Conservation (phyloP, 2,113 vertebrate species). For the Motacilla alba region DNA sequence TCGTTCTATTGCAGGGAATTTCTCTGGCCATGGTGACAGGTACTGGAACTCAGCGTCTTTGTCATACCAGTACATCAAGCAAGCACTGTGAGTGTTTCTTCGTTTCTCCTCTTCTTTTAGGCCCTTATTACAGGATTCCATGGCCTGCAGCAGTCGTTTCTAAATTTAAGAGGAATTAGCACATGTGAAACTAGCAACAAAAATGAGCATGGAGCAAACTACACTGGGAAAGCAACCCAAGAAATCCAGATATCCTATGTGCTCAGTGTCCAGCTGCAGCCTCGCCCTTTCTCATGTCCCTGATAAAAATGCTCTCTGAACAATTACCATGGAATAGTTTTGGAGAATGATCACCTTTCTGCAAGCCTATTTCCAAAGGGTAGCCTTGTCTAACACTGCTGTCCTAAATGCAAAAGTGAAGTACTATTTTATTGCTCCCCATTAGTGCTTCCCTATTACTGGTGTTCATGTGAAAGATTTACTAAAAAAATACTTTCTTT, state of each 20-base stretch:
- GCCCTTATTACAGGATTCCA: slow-evolving; percentile 82
- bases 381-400: background rate
- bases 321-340: background rate
- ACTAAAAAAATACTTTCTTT: background rate
- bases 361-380: background rate
- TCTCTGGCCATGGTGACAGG: slow-evolving; percentile 80
- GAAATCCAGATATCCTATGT: background rate
- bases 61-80: slow-evolving; percentile 83
- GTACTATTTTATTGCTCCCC: background rate
- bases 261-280: background rate
- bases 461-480: background rate
- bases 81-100: slow-evolving; percentile 90
- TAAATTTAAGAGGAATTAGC: slow-evolving; percentile 48
- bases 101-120: slow-evolving; percentile 82
- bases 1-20: slow-evolving; percentile 82
- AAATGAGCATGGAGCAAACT: background rate
- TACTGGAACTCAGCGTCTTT: slow-evolving; percentile 77
- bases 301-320: background rate
- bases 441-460: background rate
- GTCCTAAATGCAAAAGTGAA: background rate
- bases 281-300: background rate
- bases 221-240: background rate
- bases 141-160: slow-evolving; percentile 88
- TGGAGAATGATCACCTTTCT: background rate
- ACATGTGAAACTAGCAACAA: background rate